Evolutionary conservation across 2,888 invertebrate genomes (phyloP).

Genomic region (Deilephila elpenor): DNA sequence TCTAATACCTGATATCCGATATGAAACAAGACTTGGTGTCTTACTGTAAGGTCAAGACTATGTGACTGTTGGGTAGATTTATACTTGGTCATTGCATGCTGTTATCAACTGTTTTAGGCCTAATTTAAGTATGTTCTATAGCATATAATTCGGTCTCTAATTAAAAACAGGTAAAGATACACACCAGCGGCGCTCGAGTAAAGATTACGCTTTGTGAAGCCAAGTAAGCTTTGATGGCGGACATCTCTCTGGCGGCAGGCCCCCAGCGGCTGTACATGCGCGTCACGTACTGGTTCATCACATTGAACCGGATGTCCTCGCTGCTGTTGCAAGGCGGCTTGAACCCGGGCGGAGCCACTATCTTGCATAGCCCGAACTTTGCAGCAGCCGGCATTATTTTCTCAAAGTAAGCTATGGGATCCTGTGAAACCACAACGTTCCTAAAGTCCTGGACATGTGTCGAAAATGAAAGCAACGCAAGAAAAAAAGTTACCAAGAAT

Average conservation of each 20-base stretch:
- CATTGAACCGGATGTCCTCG: conserved; percentile 94
- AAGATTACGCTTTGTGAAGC: conserved; percentile 90
- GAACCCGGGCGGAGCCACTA: conserved; percentile 92
- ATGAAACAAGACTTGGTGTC: too few species aligned
- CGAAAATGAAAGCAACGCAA: conserved; percentile 6
- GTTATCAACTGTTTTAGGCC: too few species aligned
- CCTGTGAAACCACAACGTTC: conserved; percentile 68
- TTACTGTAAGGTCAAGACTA: too few species aligned
- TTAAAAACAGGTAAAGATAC: conserved; percentile 43
- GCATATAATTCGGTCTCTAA: background rate
- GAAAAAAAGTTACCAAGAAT: conserved; percentile 78
- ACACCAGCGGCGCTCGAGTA: conserved; percentile 91
- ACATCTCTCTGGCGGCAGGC: conserved; percentile 92
- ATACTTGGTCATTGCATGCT: too few species aligned
- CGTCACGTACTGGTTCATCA: conserved; percentile 95
- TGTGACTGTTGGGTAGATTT: too few species aligned
- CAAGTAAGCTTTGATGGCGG: conserved; percentile 92
- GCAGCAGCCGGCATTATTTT: conserved; percentile 90
- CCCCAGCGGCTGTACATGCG: conserved; percentile 96
- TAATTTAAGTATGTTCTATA: too few species aligned
- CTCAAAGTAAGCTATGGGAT: conserved; percentile 94
- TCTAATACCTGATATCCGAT: too few species aligned
- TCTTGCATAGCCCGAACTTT: conserved; percentile 93
- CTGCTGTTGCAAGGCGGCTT: conserved; percentile 90
- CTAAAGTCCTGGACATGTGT: background rate